phyloP scores from a whole-genome alignment of 2,888 invertebrate genomes.

The Sinohyriopsis cumingii region DNA sequence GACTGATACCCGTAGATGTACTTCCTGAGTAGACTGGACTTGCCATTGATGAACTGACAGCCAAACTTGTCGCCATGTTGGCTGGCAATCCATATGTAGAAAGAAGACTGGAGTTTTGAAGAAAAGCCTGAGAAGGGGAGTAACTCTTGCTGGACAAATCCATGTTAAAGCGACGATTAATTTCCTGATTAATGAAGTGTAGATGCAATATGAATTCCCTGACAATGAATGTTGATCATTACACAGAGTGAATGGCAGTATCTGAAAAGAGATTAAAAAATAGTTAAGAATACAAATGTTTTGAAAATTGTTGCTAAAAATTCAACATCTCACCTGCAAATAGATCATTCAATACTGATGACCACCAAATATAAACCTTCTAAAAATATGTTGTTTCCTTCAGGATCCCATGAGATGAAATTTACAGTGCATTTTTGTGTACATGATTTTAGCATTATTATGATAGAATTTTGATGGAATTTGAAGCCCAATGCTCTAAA shows the following conservation, averaged over 20 bases:
- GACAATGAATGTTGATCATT: slow-evolving; percentile 4
- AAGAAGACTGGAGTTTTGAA: slow-evolving; percentile 32
- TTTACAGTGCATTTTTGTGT: too few relatives aligned
- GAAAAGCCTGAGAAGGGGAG: slow-evolving; percentile 29
- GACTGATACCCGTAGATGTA: slow-evolving; percentile 27
- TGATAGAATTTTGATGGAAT: too few relatives aligned
- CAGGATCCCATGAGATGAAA: too few relatives aligned
- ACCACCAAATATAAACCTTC: too few relatives aligned
- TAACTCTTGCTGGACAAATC: slow-evolving; percentile 33
- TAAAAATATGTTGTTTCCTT: too few relatives aligned
- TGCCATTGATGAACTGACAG: slow-evolving; percentile 24
- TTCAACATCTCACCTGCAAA: too few relatives aligned
- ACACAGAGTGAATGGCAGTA: slow-evolving; percentile 10
- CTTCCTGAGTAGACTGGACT: slow-evolving; percentile 40
- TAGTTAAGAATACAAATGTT: too few relatives aligned
- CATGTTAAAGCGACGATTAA: slow-evolving; percentile 14
- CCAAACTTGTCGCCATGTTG: slow-evolving; percentile 21
- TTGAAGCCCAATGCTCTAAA: too few relatives aligned
- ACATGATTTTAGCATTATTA: too few relatives aligned
- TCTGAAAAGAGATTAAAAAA: slow-evolving; percentile 33
- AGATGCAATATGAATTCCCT: slow-evolving; percentile 10
- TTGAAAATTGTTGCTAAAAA: too few relatives aligned
- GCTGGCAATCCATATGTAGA: slow-evolving; percentile 34
- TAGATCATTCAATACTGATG: too few relatives aligned
- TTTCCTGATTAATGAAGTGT: slow-evolving; percentile 12